Base-by-base conservation (phyloP, 2,113 vertebrate species). In the Cygnus atratus region DNA sequence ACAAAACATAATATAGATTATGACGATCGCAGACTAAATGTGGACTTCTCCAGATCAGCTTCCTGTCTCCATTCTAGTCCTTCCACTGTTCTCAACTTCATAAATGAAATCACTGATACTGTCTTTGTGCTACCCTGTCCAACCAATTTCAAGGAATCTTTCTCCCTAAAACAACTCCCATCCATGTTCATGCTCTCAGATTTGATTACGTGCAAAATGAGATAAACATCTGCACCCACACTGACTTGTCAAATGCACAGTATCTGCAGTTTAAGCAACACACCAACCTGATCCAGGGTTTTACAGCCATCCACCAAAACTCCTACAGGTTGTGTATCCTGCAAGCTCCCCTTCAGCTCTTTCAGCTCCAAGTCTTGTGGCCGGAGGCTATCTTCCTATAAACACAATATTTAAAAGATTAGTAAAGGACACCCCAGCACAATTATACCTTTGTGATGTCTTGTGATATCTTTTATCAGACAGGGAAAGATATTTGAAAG, bases 251-350 rank as follows among this genome's bases (percentile, higher is more conserved):
- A 19, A 7, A 19, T 19, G 33, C 43, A 24, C 15, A 10, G 33
- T 3, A 13, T 2, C 39, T 35, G 29, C 20, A 4, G 31, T 46
- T 3, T 12, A 67, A 52, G 4, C 33, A 7, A 5, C 39, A 46
- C 39, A 41, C 97, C 77, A 44, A 99, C 99, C 99, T 99, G 99
- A 94, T 99, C 99, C 89, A 99, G 97, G 11, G 99, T 99, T 97
- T 90, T 99, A 96, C 99, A 99, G 97, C 97, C 96, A 57, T 99
- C 99, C 86, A 99, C 98, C 91, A 99, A 83, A 57, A 99, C 98
- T 1, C 99, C 99, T 33, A 99, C 99, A 1, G 99, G 99, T 94
- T 99, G 99, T 0, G 99, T 99, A 95, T 99, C 99, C 95, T 99
- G 98, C 75, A 99, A 97, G n/a, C 98, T 99, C 94, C 99, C 98